Evolutionary conservation across 2,113 vertebrate genomes (phyloP).

Genomic region (Uropsilus gracilis): DNA sequence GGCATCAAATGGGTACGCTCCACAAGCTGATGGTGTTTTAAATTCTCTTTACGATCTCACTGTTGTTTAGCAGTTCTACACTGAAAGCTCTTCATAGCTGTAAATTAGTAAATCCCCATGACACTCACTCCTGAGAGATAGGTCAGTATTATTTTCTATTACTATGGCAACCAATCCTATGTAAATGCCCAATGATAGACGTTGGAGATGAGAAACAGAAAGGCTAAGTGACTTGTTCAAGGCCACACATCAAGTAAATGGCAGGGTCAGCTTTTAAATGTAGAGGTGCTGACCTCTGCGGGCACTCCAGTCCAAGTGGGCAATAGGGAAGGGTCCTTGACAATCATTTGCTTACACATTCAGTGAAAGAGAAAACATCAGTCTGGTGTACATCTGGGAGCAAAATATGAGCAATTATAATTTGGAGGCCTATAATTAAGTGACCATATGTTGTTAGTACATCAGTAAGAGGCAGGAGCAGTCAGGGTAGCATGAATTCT

Average conservation of each 20-base stretch:
- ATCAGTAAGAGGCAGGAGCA: not conserved
- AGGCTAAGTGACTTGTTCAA: constrained; percentile 78
- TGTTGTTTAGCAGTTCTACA: constrained; percentile 68
- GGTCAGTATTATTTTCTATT: constrained; percentile 78
- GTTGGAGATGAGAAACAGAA: constrained; percentile 67
- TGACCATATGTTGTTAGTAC: not conserved
- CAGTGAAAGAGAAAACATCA: constrained; percentile 56
- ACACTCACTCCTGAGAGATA: constrained; percentile 71
- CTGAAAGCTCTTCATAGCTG: constrained; percentile 75
- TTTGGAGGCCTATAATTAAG: constrained; percentile 35
- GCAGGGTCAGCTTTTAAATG: constrained; percentile 54
- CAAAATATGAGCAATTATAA: constrained; percentile 58
- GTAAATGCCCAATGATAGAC: constrained; percentile 63
- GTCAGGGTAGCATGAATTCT: not conserved
- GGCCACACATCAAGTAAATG: constrained; percentile 64
- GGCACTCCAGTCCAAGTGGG: constrained; percentile 15
- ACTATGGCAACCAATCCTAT: constrained; percentile 76
- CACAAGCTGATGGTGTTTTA: constrained; percentile 68
- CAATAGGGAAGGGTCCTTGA: not conserved
- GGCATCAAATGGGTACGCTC: constrained; percentile 63
- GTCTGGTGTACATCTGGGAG: constrained; percentile 3
- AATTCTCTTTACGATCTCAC: constrained; percentile 72
- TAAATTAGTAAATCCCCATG: constrained; percentile 77
- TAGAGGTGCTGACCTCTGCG: constrained; percentile 19
- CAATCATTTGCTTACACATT: constrained; percentile 58